phyloP scores from a whole-genome alignment of 2,113 vertebrate genomes.

The Cichladusa arquata region DNA sequence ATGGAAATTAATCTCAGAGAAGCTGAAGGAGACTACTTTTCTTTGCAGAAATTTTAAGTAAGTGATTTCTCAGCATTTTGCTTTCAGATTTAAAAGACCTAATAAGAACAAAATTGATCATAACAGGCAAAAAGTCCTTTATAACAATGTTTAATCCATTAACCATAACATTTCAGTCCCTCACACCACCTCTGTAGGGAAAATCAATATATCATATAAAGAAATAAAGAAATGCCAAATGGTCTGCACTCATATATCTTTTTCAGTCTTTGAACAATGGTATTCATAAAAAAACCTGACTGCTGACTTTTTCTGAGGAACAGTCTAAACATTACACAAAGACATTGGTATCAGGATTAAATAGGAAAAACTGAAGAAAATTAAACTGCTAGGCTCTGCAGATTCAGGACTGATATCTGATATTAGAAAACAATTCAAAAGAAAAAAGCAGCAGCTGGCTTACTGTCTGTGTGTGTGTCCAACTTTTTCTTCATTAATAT shows the following conservation, averaged over 20 bases:
- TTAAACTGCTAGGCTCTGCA: not conserved
- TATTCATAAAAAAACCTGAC: not conserved
- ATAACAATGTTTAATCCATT: not conserved
- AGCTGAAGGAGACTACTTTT: not conserved
- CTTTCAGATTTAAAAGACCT: not conserved
- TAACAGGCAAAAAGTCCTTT: not conserved
- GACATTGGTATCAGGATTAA: not conserved
- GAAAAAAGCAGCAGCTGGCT: not conserved
- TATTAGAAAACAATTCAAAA: not conserved
- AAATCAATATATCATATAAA: not conserved
- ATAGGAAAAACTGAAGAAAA: not conserved
- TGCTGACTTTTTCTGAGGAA: not conserved
- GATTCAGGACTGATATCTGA: not conserved
- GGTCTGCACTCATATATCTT: not conserved
- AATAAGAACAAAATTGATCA: not conserved
- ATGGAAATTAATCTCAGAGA: not conserved
- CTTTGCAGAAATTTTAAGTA: not conserved
- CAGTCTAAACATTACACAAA: not conserved
- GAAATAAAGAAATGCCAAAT: not conserved
- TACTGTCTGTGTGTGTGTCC: not conserved
- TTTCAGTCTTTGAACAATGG: not conserved
- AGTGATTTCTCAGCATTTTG: not conserved
- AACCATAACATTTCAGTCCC: not conserved
- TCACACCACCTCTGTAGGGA: not conserved
- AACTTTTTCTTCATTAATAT: not conserved